Conservation (phyloP, 1,140 invertebrate species). For the Pomacea maculata region DNA sequence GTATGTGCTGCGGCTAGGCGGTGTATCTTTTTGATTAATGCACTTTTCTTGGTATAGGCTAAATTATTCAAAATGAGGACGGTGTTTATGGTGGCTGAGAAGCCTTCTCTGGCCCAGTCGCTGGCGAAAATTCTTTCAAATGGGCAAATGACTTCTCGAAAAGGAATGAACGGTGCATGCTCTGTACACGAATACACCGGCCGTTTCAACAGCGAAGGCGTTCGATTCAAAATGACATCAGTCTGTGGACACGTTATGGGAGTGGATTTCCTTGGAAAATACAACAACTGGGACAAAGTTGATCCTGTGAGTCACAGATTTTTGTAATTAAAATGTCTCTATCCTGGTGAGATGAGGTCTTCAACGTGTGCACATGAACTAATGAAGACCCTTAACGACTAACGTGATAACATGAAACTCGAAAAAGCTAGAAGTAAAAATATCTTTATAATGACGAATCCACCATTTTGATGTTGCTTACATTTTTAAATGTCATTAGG, state of each 20-base stretch:
- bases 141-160: slow-evolving; percentile 80
- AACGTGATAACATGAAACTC: too few species aligned
- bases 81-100: slow-evolving; percentile 99
- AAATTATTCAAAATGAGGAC: slow-evolving; percentile 72
- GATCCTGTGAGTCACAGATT: slow-evolving; percentile 80
- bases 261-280: slow-evolving; percentile 94
- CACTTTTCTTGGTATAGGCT: background rate
- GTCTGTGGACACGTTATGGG: slow-evolving; percentile 99
- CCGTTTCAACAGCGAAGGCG: slow-evolving; percentile 69
- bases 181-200: slow-evolving; percentile 94
- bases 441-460: too few species aligned
- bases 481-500: too few species aligned
- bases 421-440: too few species aligned
- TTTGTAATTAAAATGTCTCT: too few species aligned
- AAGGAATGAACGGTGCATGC: slow-evolving; percentile 92
- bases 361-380: too few species aligned
- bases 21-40: background rate
- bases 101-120: slow-evolving; percentile 95
- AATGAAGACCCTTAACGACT: too few species aligned
- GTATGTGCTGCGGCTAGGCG: background rate
- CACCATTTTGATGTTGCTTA: too few species aligned
- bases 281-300: slow-evolving; percentile 98
- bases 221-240: slow-evolving; percentile 94
- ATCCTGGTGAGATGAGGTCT: too few species aligned
- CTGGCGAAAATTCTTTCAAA: slow-evolving; percentile 95